Percentiles rank a stretch among this genome's conserved stretches.
Conservation (phyloP, 2,797 vertebrate species). For the Coregonus sp. region DNA sequence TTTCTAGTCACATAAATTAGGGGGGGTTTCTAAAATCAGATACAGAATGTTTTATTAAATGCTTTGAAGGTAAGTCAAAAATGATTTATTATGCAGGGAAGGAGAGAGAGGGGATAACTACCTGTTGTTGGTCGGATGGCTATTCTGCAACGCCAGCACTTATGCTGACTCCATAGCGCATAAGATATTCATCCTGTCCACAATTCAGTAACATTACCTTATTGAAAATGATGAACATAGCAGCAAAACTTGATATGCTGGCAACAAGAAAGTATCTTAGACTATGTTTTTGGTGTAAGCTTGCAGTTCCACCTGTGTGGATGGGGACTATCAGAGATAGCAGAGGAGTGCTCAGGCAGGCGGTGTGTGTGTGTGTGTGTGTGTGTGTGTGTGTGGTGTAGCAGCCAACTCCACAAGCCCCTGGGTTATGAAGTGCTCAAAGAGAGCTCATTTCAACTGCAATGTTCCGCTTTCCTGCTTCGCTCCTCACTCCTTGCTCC, state of each 20-base stretch:
- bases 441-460: slow-evolving; percentile 34
- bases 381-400: neutral
- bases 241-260: neutral
- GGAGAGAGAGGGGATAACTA: slow-evolving; percentile 20
- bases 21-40: slow-evolving; percentile 28
- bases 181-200: slow-evolving; percentile 9
- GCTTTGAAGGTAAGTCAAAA: slow-evolving; percentile 31
- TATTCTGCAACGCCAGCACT: slow-evolving; percentile 13
- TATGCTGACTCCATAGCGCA: neutral
- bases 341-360: neutral
- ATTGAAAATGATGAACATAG: neutral
- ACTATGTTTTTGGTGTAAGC: neutral
- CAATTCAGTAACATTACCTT: slow-evolving; percentile 8
- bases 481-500: slow-evolving; percentile 23
- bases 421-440: slow-evolving; percentile 34
- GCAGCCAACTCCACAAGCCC: neutral
- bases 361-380: neutral
- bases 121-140: slow-evolving; percentile 11
- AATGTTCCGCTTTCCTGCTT: slow-evolving; percentile 29
- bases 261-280: neutral
- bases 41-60: slow-evolving; percentile 43
- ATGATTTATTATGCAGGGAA: slow-evolving; percentile 8
- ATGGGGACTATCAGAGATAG: neutral
- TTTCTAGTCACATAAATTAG: slow-evolving; percentile 32
- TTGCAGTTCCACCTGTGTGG: neutral